A percentile compares a stretch with the other conserved stretches of the same genome.
phyloP scores from a whole-genome alignment of 2,888 invertebrate species.

The Boloria euphrosyne region DNA sequence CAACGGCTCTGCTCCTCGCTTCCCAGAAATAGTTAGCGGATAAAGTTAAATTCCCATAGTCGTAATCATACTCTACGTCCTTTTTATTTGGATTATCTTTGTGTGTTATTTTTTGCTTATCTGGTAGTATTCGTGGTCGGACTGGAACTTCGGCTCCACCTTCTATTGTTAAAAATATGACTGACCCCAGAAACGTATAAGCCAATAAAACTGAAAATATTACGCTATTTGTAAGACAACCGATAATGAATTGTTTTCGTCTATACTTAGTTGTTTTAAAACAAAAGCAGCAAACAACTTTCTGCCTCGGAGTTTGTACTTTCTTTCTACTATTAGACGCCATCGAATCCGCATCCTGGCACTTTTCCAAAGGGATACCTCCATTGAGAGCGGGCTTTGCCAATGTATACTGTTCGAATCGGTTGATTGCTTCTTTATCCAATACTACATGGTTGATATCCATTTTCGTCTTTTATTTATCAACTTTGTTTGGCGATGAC shows the following conservation, averaged over 20 bases:
- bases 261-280: slow-evolving; percentile 80
- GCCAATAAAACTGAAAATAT: slow-evolving; percentile 91
- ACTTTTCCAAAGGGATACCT: slow-evolving; percentile 78
- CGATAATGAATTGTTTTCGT: slow-evolving; percentile 85
- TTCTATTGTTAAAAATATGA: slow-evolving; percentile 93
- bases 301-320: slow-evolving; percentile 75
- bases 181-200: slow-evolving; percentile 89
- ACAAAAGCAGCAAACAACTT: slow-evolving; percentile 80
- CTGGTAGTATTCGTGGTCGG: slow-evolving; percentile 74
- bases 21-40: slow-evolving; percentile 79
- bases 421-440: slow-evolving; percentile 78
- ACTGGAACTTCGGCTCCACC: slow-evolving; percentile 84
- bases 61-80: slow-evolving; percentile 66
- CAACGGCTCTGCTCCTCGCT: slow-evolving; percentile 85
- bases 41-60: slow-evolving; percentile 67
- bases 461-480: slow-evolving; percentile 64
- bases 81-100: slow-evolving; percentile 72
- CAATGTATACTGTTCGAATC: slow-evolving; percentile 78
- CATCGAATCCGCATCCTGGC: slow-evolving; percentile 79
- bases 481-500: slow-evolving; percentile 58
- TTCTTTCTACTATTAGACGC: slow-evolving; percentile 77
- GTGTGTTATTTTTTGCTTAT: slow-evolving; percentile 76
- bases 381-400: slow-evolving; percentile 77
- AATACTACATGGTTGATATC: slow-evolving; percentile 77
- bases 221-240: slow-evolving; percentile 90